These are phyloP conservation scores for Drosophila ananassae DNA, from an alignment of 1,140 invertebrate genomes.

Conservation along the genomic window DNA sequence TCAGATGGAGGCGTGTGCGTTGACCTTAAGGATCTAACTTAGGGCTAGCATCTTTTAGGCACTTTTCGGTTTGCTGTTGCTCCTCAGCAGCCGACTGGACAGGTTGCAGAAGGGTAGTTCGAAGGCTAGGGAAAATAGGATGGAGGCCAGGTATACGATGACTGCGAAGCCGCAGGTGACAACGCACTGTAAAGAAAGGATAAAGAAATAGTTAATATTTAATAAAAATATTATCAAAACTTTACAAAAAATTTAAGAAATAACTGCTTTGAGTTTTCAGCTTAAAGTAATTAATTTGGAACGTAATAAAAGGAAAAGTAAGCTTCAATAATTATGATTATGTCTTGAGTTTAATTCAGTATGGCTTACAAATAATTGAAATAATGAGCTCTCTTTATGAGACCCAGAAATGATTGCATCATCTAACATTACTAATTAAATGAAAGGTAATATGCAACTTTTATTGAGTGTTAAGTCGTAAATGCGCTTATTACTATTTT, in stretches of 20 bases:
- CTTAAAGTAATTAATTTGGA: background rate
- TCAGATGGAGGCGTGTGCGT: conserved; percentile 61
- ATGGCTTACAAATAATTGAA: too few relatives aligned
- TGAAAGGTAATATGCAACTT: background rate
- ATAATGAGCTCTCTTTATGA: background rate
- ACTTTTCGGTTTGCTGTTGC: conserved; percentile 46
- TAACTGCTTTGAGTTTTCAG: background rate
- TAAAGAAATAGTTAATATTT: background rate
- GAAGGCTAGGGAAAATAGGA: conserved; percentile 79
- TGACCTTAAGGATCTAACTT: conserved; percentile 36
- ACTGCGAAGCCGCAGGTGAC: conserved; percentile 77
- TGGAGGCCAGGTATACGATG: conserved; percentile 77
- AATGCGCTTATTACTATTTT: background rate
- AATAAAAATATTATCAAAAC: too few relatives aligned
- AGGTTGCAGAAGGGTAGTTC: conserved; percentile 82
- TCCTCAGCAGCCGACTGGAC: conserved; percentile 64
- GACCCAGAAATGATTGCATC: background rate
- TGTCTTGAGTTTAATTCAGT: background rate
- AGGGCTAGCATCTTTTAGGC: conserved; percentile 66
- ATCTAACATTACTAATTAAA: background rate
- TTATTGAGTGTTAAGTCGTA: background rate
- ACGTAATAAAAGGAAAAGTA: background rate
- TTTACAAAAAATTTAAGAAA: background rate
- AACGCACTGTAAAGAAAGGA: conserved; percentile 59
- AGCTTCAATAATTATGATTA: background rate